A percentile compares a stretch with the other conserved stretches of the same genome.
Evolutionary conservation across 2,113 vertebrate species (phyloP).

Genomic region (Loxodonta africana): DNA sequence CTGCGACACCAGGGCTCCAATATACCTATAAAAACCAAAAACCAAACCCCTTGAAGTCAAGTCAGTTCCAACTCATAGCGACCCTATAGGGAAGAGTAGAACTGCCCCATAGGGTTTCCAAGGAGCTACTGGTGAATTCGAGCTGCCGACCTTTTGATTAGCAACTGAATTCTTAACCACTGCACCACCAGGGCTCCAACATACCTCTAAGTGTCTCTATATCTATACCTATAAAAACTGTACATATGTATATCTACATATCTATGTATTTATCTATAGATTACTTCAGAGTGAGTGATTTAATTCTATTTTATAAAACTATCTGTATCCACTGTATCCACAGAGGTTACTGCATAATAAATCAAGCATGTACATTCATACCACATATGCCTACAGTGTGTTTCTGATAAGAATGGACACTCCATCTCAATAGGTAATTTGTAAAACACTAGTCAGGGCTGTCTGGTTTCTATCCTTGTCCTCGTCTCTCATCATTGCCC

Average conservation of each 20-base stretch:
- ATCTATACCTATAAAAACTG: no score
- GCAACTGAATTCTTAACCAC: no score
- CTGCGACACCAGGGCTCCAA: no score
- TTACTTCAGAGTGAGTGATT: slow-evolving; percentile 24
- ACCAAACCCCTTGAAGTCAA: no score
- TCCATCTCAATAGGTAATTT: neutral
- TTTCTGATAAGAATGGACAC: neutral
- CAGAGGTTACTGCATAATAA: neutral
- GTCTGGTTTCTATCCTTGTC: neutral
- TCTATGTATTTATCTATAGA: neutral
- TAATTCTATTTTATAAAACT: slow-evolving; percentile 1
- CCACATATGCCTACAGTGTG: neutral
- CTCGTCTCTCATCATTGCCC: neutral
- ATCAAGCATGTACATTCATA: neutral
- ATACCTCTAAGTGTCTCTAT: neutral
- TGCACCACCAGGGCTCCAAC: neutral
- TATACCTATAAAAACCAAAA: no score
- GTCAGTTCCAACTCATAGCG: no score
- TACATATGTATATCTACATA: neutral
- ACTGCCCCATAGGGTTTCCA: no score
- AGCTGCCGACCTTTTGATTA: no score
- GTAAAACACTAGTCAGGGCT: neutral
- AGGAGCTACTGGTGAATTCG: no score
- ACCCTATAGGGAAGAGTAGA: no score
- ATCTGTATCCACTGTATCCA: neutral